phyloP scores from a whole-genome alignment of 2,888 invertebrate genomes.

The Rhagonycha lutea region DNA sequence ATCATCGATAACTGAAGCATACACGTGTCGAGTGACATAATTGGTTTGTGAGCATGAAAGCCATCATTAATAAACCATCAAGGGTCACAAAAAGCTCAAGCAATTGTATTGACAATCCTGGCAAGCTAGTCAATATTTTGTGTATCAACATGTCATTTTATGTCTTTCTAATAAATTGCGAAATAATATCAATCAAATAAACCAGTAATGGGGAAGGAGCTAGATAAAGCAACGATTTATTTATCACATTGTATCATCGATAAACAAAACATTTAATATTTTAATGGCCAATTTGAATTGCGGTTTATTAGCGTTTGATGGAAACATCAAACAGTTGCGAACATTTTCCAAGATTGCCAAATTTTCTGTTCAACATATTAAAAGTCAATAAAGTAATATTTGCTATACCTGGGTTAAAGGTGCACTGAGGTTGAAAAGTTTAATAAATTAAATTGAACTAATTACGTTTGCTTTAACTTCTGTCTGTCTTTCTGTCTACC shows the following conservation, averaged over 20 bases:
- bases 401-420: no score
- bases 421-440: no score
- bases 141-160: background rate
- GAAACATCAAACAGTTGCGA: background rate
- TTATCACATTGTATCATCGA: background rate
- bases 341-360: no score
- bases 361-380: no score
- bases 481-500: no score
- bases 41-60: background rate
- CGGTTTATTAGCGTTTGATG: background rate
- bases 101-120: background rate
- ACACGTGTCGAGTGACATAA: background rate
- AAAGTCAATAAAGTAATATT: no score
- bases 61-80: background rate
- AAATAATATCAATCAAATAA: background rate
- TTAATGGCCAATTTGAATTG: background rate
- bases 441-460: no score
- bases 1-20: background rate
- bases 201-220: background rate
- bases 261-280: background rate
- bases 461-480: background rate
- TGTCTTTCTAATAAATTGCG: background rate
- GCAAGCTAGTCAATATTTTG: background rate
- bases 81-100: background rate
- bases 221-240: no score